These are phyloP conservation scores for Drosophila yakuba DNA, from an alignment of 1,140 invertebrate species.

Conservation along the genomic window DNA sequence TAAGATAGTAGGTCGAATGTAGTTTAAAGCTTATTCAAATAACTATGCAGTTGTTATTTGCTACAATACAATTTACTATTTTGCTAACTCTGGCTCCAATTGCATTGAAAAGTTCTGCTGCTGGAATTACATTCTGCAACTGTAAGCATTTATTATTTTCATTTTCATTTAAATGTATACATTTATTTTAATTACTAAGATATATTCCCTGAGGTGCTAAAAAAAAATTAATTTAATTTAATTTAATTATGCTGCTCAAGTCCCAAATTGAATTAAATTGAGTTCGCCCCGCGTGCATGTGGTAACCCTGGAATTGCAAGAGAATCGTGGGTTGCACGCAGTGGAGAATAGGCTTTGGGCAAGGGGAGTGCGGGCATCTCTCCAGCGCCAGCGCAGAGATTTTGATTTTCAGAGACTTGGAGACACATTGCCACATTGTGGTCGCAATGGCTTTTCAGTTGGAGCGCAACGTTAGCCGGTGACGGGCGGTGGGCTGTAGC, in stretches of 20 bases:
- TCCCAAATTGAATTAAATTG: not conserved
- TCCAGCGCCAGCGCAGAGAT: slow-evolving; percentile 78
- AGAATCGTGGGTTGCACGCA: slow-evolving; percentile 20
- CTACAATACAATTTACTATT: not conserved
- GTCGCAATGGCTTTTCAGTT: slow-evolving; percentile 75
- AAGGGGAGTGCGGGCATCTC: slow-evolving; percentile 19
- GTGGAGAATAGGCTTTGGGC: not conserved
- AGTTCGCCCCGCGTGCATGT: slow-evolving; percentile 3
- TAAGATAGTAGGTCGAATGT: not conserved
- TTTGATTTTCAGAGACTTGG: slow-evolving; percentile 57
- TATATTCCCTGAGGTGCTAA: not conserved
- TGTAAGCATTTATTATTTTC: too few relatives aligned
- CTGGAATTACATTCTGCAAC: too few relatives aligned
- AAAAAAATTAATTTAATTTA: too few relatives aligned
- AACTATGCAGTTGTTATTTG: too few relatives aligned
- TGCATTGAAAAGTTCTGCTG: too few relatives aligned
- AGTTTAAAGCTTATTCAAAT: not conserved
- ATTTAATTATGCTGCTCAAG: not conserved
- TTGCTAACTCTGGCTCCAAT: not conserved
- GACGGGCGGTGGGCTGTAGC: slow-evolving; percentile 55
- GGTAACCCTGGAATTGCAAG: slow-evolving; percentile 59
- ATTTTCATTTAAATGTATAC: too few relatives aligned
- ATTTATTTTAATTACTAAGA: not conserved
- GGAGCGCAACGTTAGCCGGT: slow-evolving; percentile 76
- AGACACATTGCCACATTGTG: slow-evolving; percentile 50